These are phyloP conservation scores for Mystacornis crossleyi DNA, from an alignment of 2,113 vertebrate genomes.

Conservation along the genomic window DNA sequence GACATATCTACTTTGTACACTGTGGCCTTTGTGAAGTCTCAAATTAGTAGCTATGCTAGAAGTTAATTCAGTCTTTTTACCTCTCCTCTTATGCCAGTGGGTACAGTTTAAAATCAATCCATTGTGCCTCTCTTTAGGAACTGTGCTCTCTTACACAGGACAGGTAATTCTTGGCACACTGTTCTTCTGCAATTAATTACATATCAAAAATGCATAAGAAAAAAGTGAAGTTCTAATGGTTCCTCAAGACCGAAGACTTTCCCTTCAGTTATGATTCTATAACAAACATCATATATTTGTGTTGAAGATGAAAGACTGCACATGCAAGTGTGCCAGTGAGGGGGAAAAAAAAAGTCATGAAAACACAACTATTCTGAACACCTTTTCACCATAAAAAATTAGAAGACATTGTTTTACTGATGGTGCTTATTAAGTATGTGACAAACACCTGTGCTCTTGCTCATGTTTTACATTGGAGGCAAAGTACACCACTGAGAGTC, in stretches of 20 bases:
- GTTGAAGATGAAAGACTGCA: not conserved
- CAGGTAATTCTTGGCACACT: not conserved
- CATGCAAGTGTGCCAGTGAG: not conserved
- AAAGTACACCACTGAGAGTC: not conserved
- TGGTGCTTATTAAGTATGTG: not conserved
- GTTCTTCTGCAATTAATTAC: not conserved
- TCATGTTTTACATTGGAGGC: not conserved
- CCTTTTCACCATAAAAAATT: not conserved
- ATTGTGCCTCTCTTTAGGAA: not conserved
- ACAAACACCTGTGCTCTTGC: not conserved
- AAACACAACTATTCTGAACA: not conserved
- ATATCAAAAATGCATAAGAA: not conserved
- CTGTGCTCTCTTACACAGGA: not conserved
- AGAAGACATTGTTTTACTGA: not conserved
- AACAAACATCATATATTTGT: not conserved
- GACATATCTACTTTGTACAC: not conserved
- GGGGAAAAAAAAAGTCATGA: accelerated
- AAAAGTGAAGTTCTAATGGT: not conserved
- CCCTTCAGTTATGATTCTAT: not conserved
- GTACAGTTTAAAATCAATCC: not conserved
- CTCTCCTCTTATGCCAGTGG: not conserved
- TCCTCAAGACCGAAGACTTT: not conserved
- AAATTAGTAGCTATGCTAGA: not conserved
- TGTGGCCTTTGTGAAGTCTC: not conserved
- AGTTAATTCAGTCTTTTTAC: not conserved